These are phyloP conservation scores for Microcebus murinus DNA, from an alignment of 2,113 vertebrate genomes.

Conservation along the genomic window DNA sequence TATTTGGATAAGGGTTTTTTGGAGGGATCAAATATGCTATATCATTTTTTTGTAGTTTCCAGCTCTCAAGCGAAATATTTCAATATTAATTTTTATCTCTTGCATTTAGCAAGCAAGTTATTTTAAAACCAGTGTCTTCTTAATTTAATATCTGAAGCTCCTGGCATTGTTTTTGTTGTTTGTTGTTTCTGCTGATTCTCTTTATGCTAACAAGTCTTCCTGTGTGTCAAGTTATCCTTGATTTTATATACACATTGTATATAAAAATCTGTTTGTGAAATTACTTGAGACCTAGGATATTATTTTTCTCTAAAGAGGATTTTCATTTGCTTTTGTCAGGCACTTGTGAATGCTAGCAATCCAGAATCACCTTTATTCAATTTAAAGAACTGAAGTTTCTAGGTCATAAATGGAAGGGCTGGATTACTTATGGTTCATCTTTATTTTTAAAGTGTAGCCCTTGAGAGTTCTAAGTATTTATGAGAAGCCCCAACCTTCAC, in stretches of 20 bases:
- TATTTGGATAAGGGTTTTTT: not conserved
- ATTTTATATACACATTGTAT: not conserved
- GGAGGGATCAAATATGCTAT: not conserved
- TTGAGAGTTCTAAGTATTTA: not conserved
- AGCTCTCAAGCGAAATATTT: not conserved
- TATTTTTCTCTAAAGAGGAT: not conserved
- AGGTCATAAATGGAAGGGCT: not conserved
- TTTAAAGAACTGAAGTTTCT: slow-evolving; percentile 1
- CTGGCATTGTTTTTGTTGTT: not conserved
- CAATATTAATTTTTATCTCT: not conserved
- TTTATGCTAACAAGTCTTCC: not conserved
- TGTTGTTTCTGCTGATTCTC: not conserved
- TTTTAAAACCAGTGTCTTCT: not conserved
- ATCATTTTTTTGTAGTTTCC: not conserved
- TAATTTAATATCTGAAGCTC: not conserved
- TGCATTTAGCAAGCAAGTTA: not conserved
- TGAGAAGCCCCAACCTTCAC: not conserved
- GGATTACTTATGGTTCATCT: not conserved
- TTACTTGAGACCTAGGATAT: not conserved
- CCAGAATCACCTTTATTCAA: not conserved
- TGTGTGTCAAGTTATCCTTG: not conserved
- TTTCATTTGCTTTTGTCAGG: not conserved
- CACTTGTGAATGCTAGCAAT: not conserved
- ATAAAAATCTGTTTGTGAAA: not conserved
- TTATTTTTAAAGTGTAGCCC: not conserved